Base-by-base conservation (phyloP, 2,888 invertebrate genomes). In the Drosophila cognata region DNA sequence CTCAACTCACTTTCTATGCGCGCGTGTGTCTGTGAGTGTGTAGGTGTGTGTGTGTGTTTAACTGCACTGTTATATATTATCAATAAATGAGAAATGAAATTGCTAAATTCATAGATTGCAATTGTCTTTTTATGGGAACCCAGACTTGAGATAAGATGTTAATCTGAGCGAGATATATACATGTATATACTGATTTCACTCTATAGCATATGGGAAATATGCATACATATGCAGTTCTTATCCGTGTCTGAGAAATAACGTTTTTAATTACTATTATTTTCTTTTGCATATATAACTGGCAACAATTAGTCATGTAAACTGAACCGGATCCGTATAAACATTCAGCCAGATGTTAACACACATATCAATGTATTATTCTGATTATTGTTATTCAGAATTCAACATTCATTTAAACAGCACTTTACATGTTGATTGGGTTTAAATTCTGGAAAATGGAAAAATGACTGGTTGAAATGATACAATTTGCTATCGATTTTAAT, bases 51-150 rank as follows among this genome's bases (percentile, higher is more conserved):
- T 35, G 56, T 65, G 48, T 67, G 38, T 61, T 18, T 25, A 74
- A 70, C 66, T 71, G 77, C 75, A 75, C 79, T 78, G 79, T 75
- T 75, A 79, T 79, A 74, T 46, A 56, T 67, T 74, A 67, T 65
- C 46, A 77, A 74, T 79, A 79, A 77, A 77, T 38, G n/a, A 74
- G n/a, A 61, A 64, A 46, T 63, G 35, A 28, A 41, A 71, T 64
- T 71, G 64, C 58, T 48, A 67, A 52, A 57, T 46, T 38, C 11
- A 53, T n/a, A 35, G 16, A 18, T 35, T 33, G 38, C 6, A 16
- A n/a, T 16, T 18, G 5, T 28, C 21, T 28, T 21, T 43, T 38
- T 4, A 6, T 46, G 46, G 21, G 21, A 46, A 21, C 7, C 7
- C 46, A 21, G 7, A 4, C 4, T 13, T 7, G 46, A 46, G 21